Evolutionary conservation across 2,888 invertebrate species (phyloP).

Genomic region (Diogma glabrata): DNA sequence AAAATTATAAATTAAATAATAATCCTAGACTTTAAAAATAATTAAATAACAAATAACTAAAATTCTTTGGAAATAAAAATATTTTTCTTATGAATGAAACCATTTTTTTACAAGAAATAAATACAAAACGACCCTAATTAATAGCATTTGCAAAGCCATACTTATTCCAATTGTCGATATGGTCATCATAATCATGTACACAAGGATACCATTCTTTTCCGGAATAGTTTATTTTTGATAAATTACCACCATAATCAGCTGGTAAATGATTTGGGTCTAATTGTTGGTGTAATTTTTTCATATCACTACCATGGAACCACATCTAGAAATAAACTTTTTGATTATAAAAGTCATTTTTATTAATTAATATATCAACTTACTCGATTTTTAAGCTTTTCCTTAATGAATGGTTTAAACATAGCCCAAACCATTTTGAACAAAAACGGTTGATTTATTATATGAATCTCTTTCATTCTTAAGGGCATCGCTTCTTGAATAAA

Average conservation of each 20-base stretch:
- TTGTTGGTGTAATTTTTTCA: conserved; percentile 63
- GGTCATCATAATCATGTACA: conserved; percentile 49
- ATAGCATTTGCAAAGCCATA: conserved; percentile 47
- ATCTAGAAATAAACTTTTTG: conserved; percentile 42
- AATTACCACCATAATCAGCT: conserved; percentile 60
- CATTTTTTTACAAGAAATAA: no score
- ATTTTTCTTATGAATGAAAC: no score
- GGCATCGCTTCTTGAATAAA: conserved; percentile 87
- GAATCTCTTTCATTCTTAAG: conserved; percentile 68
- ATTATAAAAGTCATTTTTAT: not conserved
- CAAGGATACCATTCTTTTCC: conserved; percentile 68
- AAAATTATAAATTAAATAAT: no score
- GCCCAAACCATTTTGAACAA: conserved; percentile 76
- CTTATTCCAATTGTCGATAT: conserved; percentile 54
- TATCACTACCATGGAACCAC: conserved; percentile 72
- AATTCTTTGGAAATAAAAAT: no score
- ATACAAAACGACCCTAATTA: no score
- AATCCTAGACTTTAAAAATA: no score
- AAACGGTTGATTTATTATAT: conserved; percentile 75
- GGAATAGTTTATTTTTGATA: conserved; percentile 63
- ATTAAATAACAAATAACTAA: no score
- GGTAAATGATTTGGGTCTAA: conserved; percentile 57
- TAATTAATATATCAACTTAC: conserved; percentile 45
- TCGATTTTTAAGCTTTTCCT: conserved; percentile 63
- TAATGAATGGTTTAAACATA: conserved; percentile 73